Base-by-base conservation (phyloP, 2,888 invertebrate genomes). In the Cerastis leucographa region DNA sequence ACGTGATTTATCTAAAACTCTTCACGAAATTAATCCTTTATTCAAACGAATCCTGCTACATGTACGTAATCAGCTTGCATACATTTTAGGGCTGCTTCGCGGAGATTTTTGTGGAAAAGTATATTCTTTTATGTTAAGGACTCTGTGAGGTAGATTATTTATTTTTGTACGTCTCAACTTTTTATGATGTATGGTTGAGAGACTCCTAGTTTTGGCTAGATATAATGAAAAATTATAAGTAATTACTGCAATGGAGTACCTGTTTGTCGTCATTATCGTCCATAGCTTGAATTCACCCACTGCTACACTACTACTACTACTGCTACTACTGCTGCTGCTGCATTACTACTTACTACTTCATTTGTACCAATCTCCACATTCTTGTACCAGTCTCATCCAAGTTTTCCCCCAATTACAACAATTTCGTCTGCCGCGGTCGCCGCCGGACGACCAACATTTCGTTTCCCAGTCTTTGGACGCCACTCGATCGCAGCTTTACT, bases 21-120 rank as follows among this genome's bases (percentile, higher is more conserved):
- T 84, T 79, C 80, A 87, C 86, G 83, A 80, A 86, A 78, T 85
- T 79, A 84, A 87, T 84, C 81, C 81, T 85, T 79, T 85, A 84
- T 81, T 83, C 86, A 82, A 83, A 87, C 74, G 80, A 84, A 85
- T 82, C 81, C 76, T 66, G 84, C 49, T 84, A 76, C 76, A 78
- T 72, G 78, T 85, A 78, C 78, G 80, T 88, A 84, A 85, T 88
- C 78, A 87, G 84, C 76, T 80, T 76, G 25, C 62, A 70, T 29
- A 68, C 44, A 11, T 29, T 12, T 12, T 42, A 85, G 74, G 83
- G 83, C 44, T 85, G 61, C 61, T 22, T 35, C 51, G 12, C 22
- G 2, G 0, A 19, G 56, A 46, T 71, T 73, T 76, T 62, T 44
- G 3, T 35, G 6, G 0, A 12, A 56, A 59, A 19, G 9, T 8